Conservation (phyloP, 2,797 vertebrate species). For the Lepilemur septentrionalis region DNA sequence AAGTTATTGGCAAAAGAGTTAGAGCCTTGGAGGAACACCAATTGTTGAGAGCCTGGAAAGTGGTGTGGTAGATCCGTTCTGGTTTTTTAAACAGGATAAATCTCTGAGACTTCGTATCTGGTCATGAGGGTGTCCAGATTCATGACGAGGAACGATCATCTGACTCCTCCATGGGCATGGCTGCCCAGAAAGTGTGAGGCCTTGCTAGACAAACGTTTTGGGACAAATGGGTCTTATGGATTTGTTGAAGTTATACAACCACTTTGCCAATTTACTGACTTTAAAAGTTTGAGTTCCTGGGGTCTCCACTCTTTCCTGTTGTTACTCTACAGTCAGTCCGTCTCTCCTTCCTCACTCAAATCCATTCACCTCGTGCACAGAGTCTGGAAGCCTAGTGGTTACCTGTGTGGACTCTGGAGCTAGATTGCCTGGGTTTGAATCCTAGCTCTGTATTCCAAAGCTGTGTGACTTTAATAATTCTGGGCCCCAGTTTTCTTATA, state of each 20-base stretch:
- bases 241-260: background rate
- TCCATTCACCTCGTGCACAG: background rate
- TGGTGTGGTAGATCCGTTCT: background rate
- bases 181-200: background rate
- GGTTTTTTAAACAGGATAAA: background rate
- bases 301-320: background rate
- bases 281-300: background rate
- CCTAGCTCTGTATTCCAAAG: background rate
- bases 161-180: background rate
- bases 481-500: background rate
- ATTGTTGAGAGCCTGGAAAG: slow-evolving; percentile 31
- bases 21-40: slow-evolving; percentile 59
- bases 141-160: background rate
- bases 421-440: background rate
- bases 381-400: background rate
- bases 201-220: background rate
- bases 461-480: background rate
- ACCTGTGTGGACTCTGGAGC: background rate
- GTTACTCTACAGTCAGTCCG: background rate
- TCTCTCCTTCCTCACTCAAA: background rate
- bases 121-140: background rate
- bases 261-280: background rate
- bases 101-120: background rate
- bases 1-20: slow-evolving; percentile 59
- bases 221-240: background rate